A percentile compares a stretch with the other conserved stretches of the same genome.
phyloP scores from a whole-genome alignment of 1,140 invertebrate species.

The Thaumatotibia leucotreta region DNA sequence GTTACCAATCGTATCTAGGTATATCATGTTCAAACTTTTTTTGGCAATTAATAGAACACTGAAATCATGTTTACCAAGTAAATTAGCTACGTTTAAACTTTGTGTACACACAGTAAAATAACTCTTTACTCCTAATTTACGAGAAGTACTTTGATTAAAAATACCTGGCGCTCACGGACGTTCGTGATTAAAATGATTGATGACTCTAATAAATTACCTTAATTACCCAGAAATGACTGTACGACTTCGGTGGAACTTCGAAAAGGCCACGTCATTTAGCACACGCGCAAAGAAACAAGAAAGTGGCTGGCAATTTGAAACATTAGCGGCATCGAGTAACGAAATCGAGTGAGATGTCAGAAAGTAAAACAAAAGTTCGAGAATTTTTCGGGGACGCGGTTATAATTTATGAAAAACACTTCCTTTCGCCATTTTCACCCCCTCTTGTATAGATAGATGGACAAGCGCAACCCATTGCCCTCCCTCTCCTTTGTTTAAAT shows the following conservation, averaged over 20 bases:
- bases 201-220: not conserved
- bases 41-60: too few species aligned
- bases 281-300: not conserved
- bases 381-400: not conserved
- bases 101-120: not conserved
- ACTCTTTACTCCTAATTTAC: not conserved
- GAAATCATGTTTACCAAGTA: not conserved
- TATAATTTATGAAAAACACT: conserved; percentile 23
- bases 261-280: not conserved
- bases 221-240: conserved; percentile 7
- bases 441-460: conserved; percentile 7
- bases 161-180: not conserved
- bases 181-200: conserved; percentile 2
- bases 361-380: not conserved
- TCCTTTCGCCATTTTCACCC: conserved; percentile 18
- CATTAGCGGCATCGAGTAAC: not conserved
- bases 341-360: not conserved
- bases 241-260: conserved; percentile 1
- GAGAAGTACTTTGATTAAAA: not conserved
- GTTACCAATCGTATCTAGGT: too few species aligned
- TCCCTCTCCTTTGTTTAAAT: conserved; percentile 49
- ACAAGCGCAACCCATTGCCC: conserved; percentile 10
- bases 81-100: not conserved
- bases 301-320: not conserved
- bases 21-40: too few species aligned